Base-by-base conservation (phyloP, 1,140 invertebrate genomes). In the Radopholus similis region DNA sequence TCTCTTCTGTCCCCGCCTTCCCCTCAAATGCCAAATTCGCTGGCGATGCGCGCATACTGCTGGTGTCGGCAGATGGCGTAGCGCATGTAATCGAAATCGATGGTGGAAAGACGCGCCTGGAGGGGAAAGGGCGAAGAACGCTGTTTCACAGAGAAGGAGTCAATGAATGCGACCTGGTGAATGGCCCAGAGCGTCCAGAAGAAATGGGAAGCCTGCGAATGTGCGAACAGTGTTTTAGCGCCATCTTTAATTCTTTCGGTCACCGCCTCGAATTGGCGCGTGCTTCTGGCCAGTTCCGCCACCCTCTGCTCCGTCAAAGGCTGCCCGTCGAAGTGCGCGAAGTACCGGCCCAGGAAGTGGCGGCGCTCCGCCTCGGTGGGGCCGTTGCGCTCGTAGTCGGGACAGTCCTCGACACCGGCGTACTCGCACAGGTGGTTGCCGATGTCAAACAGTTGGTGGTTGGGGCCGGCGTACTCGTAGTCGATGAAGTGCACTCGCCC, bases 351-450 rank as follows among this genome's bases (percentile, higher is more conserved):
- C 28, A 79, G 35, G 40, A 80, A 80, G 15, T 51, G 40, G 37
- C 62, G n/a, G 54, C 73, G 65, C 62, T 75, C 66, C 70, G 76
- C 59, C 42, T 65, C 53, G 37, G 23, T 68, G 8, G 77, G 70
- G 38, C 69, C 73, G 21, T 67, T 42, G 18, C 23, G 4, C 21
- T 49, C 64, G 51, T 64, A 81, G 60, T 86, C 82, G 28, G 83
- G 72, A 47, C 21, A 21, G 23, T 83, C 80, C 28, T 84, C 84
- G 30, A 86, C 78, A 58, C 94, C 94, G 77, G 90, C 91, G 87
- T 92, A 97, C 87, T 98, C 95, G 77, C 90, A 89, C 86, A 97
- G 97, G 86, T 98, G 94, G 86, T 97, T 96, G 15, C 89, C 95
- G 83, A 98, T 94, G 85, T 98, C 95, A 84, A 88, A 97, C 1